phyloP scores from a whole-genome alignment of 1,140 invertebrate species.

The Elymnias hypermnestra region DNA sequence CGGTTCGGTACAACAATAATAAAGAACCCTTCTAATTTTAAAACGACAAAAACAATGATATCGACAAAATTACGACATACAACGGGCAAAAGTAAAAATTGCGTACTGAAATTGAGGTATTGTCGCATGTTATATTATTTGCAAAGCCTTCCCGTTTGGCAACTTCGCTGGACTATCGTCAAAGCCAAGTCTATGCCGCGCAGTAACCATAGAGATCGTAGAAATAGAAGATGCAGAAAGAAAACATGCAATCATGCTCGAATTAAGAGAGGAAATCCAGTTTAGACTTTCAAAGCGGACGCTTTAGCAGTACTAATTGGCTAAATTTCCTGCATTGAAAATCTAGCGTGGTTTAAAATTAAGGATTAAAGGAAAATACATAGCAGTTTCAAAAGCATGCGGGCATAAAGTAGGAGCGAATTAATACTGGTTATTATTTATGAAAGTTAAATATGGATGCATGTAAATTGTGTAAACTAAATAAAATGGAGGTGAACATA shows the following conservation, averaged over 20 bases:
- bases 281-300: slow-evolving; percentile 40
- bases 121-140: slow-evolving; percentile 34
- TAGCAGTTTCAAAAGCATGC: slow-evolving; percentile 56
- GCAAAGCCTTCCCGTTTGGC: slow-evolving; percentile 55
- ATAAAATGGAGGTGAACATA: no score
- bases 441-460: slow-evolving; percentile 1
- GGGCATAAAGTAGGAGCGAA: slow-evolving; percentile 70
- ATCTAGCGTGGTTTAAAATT: slow-evolving; percentile 37
- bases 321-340: slow-evolving; percentile 27
- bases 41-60: slow-evolving; percentile 61
- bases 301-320: slow-evolving; percentile 23
- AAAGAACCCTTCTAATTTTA: slow-evolving; percentile 49
- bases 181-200: slow-evolving; percentile 73
- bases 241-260: slow-evolving; percentile 66
- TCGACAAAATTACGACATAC: slow-evolving; percentile 60
- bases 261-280: slow-evolving; percentile 34
- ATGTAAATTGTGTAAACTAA: no score
- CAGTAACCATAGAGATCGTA: slow-evolving; percentile 76
- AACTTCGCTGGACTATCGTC: slow-evolving; percentile 55
- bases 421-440: slow-evolving; percentile 21
- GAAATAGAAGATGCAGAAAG: slow-evolving; percentile 65
- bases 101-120: slow-evolving; percentile 28
- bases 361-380: slow-evolving; percentile 40
- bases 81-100: slow-evolving; percentile 53
- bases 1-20: slow-evolving; percentile 42